Evolutionary conservation across 1,140 invertebrate species (phyloP).

Genomic region (Drosophila subobscura): DNA sequence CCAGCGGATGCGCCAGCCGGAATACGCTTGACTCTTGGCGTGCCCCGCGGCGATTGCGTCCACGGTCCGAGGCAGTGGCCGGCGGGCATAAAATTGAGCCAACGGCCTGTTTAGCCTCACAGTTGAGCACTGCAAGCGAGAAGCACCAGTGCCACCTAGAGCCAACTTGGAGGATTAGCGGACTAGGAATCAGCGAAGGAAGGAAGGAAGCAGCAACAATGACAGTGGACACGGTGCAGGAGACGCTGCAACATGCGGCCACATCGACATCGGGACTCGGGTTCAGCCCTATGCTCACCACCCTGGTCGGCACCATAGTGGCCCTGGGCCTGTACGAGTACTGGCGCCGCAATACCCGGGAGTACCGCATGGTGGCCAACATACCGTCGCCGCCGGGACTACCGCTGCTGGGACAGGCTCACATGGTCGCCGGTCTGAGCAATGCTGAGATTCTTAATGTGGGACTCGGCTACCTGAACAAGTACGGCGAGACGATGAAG

Average conservation of each 20-base stretch:
- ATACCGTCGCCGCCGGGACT: constrained; percentile 84
- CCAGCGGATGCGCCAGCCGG: background rate
- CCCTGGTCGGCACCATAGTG: constrained; percentile 60
- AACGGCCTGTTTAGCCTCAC: constrained; percentile 15
- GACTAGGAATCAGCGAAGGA: constrained; percentile 15
- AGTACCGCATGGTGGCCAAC: constrained; percentile 84
- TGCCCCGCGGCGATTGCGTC: background rate
- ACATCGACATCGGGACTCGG: constrained; percentile 15
- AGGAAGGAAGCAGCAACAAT: constrained; percentile 30
- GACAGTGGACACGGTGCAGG: constrained; percentile 75
- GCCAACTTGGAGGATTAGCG: constrained; percentile 13
- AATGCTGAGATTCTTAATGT: constrained; percentile 85
- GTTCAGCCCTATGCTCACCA: constrained; percentile 63
- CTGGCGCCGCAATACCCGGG: constrained; percentile 70
- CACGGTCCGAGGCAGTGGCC: constrained; percentile 5
- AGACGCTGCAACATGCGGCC: constrained; percentile 57
- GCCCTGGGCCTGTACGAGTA: constrained; percentile 68
- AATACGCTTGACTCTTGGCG: constrained; percentile 54
- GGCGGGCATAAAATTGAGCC: constrained; percentile 47
- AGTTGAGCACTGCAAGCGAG: constrained; percentile 57
- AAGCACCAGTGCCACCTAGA: constrained; percentile 31
- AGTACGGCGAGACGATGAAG: constrained; percentile 86
- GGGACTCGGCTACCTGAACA: constrained; percentile 83
- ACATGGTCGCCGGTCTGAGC: constrained; percentile 84
- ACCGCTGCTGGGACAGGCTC: constrained; percentile 86